Conservation (phyloP, 1,140 invertebrate genomes). For the Drosophila takahashii region DNA sequence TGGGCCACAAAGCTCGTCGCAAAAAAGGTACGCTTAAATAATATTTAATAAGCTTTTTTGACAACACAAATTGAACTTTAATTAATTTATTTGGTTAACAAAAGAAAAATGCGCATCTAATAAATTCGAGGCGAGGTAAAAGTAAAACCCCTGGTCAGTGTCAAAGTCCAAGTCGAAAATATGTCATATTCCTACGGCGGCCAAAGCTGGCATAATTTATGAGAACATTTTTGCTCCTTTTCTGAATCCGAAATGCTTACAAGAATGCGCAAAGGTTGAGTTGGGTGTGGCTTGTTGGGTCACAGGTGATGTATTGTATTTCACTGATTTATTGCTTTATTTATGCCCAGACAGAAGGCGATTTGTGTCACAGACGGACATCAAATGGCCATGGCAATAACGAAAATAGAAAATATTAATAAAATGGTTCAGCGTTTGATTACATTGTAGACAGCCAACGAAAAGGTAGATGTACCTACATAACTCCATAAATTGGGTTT, state of each 20-base stretch:
- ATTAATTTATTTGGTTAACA: constrained; percentile 70
- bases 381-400: constrained; percentile 21
- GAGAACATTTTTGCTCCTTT: constrained; percentile 29
- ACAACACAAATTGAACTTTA: constrained; percentile 71
- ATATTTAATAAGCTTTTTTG: constrained; percentile 68
- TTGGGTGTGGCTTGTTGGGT: constrained; percentile 20
- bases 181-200: constrained; percentile 70
- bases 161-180: constrained; percentile 51
- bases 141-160: constrained; percentile 38
- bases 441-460: constrained; percentile 23
- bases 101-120: constrained; percentile 32
- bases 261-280: constrained; percentile 18
- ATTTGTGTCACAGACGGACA: constrained; percentile 47
- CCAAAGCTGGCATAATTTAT: constrained; percentile 75
- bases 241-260: constrained; percentile 4
- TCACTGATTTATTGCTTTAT: constrained; percentile 76
- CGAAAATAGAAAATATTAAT: constrained; percentile 29
- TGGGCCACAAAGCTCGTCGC: constrained; percentile 6
- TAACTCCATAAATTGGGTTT: neutral
- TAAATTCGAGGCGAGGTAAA: constrained; percentile 38
- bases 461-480: no score
- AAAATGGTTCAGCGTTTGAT: constrained; percentile 57
- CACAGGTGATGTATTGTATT: constrained; percentile 79
- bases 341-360: constrained; percentile 61
- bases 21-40: constrained; percentile 15